phyloP scores from a whole-genome alignment of 2,113 vertebrate species.

The Myotis brandtii region DNA sequence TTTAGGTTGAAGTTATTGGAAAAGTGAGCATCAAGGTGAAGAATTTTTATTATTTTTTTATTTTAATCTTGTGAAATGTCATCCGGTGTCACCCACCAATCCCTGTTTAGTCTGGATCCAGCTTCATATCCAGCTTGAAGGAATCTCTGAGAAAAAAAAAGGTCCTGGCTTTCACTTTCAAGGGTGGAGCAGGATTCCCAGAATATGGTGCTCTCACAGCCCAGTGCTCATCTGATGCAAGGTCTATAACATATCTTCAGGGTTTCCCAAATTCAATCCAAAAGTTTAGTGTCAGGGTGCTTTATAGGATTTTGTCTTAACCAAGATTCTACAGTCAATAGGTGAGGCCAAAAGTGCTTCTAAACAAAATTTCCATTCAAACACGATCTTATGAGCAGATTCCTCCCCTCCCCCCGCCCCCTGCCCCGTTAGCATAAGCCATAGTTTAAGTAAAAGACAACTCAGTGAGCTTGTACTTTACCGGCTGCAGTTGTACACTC shows the following conservation, averaged over 20 bases:
- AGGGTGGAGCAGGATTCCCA: not conserved
- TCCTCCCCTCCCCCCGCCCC: rapidly evolving
- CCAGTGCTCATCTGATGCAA: too few species aligned
- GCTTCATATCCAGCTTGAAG: not conserved
- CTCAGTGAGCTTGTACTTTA: not conserved
- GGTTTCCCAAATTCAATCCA: not conserved
- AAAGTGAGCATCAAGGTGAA: not conserved
- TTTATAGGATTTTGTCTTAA: not conserved
- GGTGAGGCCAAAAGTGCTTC: not conserved
- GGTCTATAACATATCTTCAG: rapidly evolving
- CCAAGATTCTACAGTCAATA: not conserved
- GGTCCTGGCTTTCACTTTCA: not conserved
- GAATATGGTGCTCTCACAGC: not conserved
- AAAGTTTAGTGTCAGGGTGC: not conserved
- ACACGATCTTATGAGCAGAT: not conserved
- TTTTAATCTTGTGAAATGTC: not conserved
- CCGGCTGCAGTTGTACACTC: not conserved
- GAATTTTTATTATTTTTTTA: not conserved
- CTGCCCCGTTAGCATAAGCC: not conserved
- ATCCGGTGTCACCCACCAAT: not conserved
- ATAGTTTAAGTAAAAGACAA: not conserved
- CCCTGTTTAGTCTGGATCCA: not conserved
- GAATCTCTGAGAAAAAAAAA: not conserved
- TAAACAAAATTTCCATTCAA: not conserved
- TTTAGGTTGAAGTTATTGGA: not conserved